Conservation (phyloP, 2,113 vertebrate species). For the Xiphias gladius region DNA sequence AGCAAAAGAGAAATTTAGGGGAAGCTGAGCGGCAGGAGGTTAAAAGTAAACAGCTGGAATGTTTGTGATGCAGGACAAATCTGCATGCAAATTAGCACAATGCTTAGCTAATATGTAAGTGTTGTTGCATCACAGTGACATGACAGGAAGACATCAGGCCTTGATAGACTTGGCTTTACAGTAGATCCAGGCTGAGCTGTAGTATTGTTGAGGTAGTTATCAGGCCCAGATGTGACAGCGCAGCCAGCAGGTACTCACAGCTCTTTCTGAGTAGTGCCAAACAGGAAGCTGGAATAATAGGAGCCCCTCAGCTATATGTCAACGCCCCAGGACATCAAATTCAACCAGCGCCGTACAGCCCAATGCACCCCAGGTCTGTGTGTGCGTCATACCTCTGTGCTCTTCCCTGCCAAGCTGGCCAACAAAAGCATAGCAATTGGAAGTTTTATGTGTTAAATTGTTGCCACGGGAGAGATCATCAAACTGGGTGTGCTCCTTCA, state of each 20-base stretch:
- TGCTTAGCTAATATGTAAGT: conserved; percentile 25
- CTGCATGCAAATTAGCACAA: not conserved
- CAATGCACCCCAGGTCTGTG: not conserved
- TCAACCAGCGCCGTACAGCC: conserved; percentile 14
- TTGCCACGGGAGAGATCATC: conserved; percentile 21
- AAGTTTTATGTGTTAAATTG: conserved; percentile 41
- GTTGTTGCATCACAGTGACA: conserved; percentile 12
- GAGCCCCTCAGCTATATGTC: conserved; percentile 33
- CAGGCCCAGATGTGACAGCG: conserved; percentile 40
- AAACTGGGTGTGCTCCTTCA: conserved; percentile 35
- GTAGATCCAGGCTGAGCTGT: conserved; percentile 50
- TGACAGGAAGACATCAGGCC: conserved; percentile 51
- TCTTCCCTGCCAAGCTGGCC: conserved; percentile 40
- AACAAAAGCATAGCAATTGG: conserved; percentile 64
- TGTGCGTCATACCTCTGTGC: conserved; percentile 50
- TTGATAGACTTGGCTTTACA: conserved; percentile 49
- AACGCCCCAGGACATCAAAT: conserved; percentile 25
- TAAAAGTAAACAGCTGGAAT: conserved; percentile 53
- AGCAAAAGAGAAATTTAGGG: conserved; percentile 23
- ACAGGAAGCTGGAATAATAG: conserved; percentile 70
- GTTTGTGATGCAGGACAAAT: conserved; percentile 32
- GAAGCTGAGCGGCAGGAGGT: conserved; percentile 14
- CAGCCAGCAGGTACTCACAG: conserved; percentile 60
- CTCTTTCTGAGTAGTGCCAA: conserved; percentile 36
- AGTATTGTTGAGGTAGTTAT: conserved; percentile 44